These are phyloP conservation scores for Cynopterus brachyotis DNA, from an alignment of 2,113 vertebrate species.

Conservation along the genomic window DNA sequence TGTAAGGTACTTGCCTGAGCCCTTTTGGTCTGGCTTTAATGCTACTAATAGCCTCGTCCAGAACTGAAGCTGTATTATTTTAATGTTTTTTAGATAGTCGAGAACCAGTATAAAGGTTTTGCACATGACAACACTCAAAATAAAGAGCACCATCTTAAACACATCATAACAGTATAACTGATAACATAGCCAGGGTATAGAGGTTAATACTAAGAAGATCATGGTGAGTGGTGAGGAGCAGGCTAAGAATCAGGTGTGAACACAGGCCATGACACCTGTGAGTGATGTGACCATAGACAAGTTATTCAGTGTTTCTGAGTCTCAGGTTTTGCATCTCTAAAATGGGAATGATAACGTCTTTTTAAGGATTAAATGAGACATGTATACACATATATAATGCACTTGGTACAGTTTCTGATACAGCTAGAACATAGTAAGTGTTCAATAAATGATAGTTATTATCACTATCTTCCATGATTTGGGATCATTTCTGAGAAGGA, in stretches of 20 bases:
- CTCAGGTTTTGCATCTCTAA: not conserved
- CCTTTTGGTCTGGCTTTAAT: not conserved
- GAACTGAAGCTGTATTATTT: not conserved
- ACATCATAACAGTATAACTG: not conserved
- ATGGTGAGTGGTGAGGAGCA: not conserved
- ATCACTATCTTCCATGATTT: not conserved
- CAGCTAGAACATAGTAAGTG: not conserved
- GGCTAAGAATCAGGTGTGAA: not conserved
- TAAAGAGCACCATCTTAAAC: not conserved
- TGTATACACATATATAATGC: not conserved
- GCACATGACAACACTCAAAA: not conserved
- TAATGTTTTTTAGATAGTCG: not conserved
- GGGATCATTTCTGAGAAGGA: not conserved
- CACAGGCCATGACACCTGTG: not conserved
- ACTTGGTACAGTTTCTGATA: not conserved
- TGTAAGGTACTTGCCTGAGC: not conserved
- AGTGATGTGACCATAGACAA: not conserved
- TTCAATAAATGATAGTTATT: not conserved
- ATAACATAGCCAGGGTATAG: not conserved
- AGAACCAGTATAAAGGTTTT: not conserved
- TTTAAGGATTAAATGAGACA: not conserved
- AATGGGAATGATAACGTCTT: not conserved
- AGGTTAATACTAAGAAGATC: not conserved
- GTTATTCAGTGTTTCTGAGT: not conserved
- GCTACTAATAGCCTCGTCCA: not conserved